Percentiles rank a stretch among this genome's conserved stretches.
Conservation (phyloP, 2,888 invertebrate species). For the Pyrgus malvae region DNA sequence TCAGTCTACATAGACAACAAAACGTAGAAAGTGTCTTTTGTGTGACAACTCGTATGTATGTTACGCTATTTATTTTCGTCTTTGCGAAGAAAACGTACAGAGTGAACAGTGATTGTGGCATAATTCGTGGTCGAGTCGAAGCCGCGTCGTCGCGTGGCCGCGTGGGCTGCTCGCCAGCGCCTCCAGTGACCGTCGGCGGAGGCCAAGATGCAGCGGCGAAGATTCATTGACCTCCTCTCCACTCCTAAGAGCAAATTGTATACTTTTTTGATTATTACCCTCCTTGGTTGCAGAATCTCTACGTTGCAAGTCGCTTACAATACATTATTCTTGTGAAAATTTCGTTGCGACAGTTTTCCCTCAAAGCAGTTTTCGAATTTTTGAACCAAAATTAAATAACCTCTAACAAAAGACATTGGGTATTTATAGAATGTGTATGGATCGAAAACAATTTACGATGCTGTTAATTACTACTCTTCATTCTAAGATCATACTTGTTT, state of each 20-base stretch:
- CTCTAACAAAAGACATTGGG: slow-evolving; percentile 3
- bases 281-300: slow-evolving; percentile 33
- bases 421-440: slow-evolving; percentile 6
- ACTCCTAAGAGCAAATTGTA: slow-evolving; percentile 43
- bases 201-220: slow-evolving; percentile 41
- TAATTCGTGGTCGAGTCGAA: slow-evolving; percentile 5
- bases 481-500: slow-evolving; percentile 2
- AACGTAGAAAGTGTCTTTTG: slow-evolving; percentile 33
- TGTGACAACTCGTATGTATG: slow-evolving; percentile 42
- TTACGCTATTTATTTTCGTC: slow-evolving; percentile 23
- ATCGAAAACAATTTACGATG: slow-evolving; percentile 2
- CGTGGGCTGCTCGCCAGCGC: slow-evolving; percentile 33
- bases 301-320: slow-evolving; percentile 22
- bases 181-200: slow-evolving; percentile 38
- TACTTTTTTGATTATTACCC: slow-evolving; percentile 44
- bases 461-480: neutral
- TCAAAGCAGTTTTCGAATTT: neutral
- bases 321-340: neutral
- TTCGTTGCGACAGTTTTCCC: too few species aligned
- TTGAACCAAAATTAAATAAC: slow-evolving; percentile 25
- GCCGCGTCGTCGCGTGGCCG: slow-evolving; percentile 14
- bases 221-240: slow-evolving; percentile 51
- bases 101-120: slow-evolving; percentile 2
- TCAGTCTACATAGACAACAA: neutral
- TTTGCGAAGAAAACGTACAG: slow-evolving; percentile 16